A percentile compares a stretch with the other conserved stretches of the same genome.
Conservation (phyloP, 2,113 vertebrate species). For the Ochotona curzoniae region DNA sequence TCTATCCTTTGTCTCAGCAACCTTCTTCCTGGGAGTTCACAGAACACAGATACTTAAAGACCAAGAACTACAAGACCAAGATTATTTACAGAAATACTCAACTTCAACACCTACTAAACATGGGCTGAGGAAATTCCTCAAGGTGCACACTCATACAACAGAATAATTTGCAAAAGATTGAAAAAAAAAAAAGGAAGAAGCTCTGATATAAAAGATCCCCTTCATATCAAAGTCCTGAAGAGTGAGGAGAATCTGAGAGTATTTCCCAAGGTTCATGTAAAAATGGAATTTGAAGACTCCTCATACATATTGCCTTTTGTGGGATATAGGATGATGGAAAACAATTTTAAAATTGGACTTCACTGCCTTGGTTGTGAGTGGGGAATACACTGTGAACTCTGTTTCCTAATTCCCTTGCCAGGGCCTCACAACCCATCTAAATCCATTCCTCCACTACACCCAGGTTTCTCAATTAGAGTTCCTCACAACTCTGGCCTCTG, state of each 20-base stretch:
- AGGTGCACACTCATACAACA: neutral
- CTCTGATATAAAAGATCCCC: neutral
- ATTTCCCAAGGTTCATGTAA: too few species aligned
- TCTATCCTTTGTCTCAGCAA: neutral
- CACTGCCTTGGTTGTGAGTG: neutral
- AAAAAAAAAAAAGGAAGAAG: neutral
- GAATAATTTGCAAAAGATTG: neutral
- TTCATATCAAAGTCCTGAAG: neutral
- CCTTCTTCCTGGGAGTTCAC: conserved; percentile 28
- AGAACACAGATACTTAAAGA: neutral
- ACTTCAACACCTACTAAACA: neutral
- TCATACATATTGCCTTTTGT: neutral
- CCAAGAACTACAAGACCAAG: conserved; percentile 23
- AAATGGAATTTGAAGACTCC: too few species aligned
- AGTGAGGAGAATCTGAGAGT: neutral
- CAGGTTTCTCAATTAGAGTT: neutral
- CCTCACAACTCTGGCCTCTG: neutral
- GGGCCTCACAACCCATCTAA: neutral
- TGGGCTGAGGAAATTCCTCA: neutral
- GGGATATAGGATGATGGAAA: neutral
- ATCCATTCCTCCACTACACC: neutral
- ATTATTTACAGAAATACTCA: neutral
- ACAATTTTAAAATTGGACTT: neutral
- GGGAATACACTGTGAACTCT: neutral
- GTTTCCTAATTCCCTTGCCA: too few species aligned